Base-by-base conservation (phyloP, 2,797 vertebrate species). In the Falco rusticolus region DNA sequence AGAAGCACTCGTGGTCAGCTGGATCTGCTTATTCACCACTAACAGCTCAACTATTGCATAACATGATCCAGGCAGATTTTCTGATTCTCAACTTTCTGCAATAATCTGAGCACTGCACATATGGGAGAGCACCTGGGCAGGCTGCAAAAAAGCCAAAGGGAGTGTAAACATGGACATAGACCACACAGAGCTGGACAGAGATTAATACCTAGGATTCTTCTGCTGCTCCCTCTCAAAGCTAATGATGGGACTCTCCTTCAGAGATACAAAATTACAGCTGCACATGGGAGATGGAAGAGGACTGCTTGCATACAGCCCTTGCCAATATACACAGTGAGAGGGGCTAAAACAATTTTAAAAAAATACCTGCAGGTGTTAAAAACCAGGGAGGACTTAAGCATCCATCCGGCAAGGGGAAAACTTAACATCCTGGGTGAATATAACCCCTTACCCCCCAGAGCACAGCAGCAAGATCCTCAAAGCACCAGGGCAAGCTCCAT, bases 31-130 rank as follows among this genome's bases (percentile, higher is more conserved):
- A 34, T 78, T 84, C 92, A 43, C 50, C 0, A 2, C 61, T 6
- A 3, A 3, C 82, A 28, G 90, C 85, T 51, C 24, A 11, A 12
- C 65, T 7, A 54, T 56, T 76, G 81, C 60, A 28, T 63, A 93
- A 94, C 5, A 0, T 0, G 51, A 65, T 22, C 65, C 72, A 29
- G 2, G 87, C 91, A 88, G 53, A 76, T 15, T 54, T 43, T 26
- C 76, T 1, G 6, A 25, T 6, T 41, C 82, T 20, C 5, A 0
- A 48, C 82, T 68, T 33, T 66, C 85, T 4, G 11, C 82, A 24
- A 28, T 24, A n/a, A 72, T 10, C 39, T 1, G 3, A 47, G 94
- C 0, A 0, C 37, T 20, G 84, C 25, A 2, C 13, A 13, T 3
- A 45, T 4, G 63, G 48, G 60, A 18, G 37, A 77, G 50, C 53